These are phyloP conservation scores for Gymnocephalus cernua DNA, from an alignment of 2,113 vertebrate species.

Conservation along the genomic window DNA sequence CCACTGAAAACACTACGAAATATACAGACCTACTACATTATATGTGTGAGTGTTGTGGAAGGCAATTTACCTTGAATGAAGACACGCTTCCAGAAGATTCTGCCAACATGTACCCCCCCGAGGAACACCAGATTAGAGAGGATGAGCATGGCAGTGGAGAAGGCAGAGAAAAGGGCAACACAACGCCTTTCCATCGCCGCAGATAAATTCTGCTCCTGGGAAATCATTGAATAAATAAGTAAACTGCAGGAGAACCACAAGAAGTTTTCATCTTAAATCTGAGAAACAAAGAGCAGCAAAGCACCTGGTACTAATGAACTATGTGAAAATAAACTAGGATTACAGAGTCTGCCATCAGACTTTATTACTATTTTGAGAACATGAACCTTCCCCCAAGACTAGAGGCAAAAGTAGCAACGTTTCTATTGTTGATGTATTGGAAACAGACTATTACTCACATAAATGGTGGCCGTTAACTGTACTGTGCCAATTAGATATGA, in stretches of 20 bases:
- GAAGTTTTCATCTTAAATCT: constrained; percentile 34
- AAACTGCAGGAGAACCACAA: constrained; percentile 13
- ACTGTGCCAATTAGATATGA: constrained; percentile 46
- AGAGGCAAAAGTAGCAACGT: constrained; percentile 13
- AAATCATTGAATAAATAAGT: constrained; percentile 68
- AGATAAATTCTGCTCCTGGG: constrained; percentile 87
- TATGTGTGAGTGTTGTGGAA: constrained; percentile 10
- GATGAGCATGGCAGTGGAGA: constrained; percentile 94
- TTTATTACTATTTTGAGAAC: constrained; percentile 45
- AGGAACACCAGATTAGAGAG: constrained; percentile 98
- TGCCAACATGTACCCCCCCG: constrained; percentile 91
- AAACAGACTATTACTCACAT: constrained; percentile 34
- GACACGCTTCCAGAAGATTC: constrained; percentile 94
- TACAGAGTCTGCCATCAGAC: constrained; percentile 29
- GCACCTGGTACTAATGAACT: constrained; percentile 34
- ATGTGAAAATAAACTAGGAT: constrained; percentile 46
- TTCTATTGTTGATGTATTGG: background rate
- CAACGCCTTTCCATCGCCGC: constrained; percentile 85
- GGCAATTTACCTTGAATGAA: constrained; percentile 89
- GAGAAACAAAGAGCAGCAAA: constrained; percentile 22
- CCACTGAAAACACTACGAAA: constrained; percentile 12
- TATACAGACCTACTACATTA: constrained; percentile 5
- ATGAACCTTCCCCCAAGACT: constrained; percentile 12
- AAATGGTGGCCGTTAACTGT: constrained; percentile 25
- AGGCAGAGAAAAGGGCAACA: constrained; percentile 89